A percentile compares a stretch with the other conserved stretches of the same genome.
Conservation (phyloP, 2,888 invertebrate genomes). For the Caenorhabditis sp. region DNA sequence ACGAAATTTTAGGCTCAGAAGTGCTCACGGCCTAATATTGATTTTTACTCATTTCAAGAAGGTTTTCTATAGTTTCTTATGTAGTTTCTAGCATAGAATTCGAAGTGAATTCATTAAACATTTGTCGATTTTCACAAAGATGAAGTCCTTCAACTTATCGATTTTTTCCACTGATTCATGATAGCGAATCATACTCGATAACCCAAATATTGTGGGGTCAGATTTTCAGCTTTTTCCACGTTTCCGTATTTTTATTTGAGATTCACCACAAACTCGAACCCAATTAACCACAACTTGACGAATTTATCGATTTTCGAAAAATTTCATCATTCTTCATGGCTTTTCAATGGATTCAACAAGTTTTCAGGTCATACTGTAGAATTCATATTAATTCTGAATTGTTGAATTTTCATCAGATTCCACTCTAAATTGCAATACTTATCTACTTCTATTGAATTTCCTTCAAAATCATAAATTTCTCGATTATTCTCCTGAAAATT, state of each 20-base stretch:
- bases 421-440: too few species aligned
- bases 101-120: not conserved
- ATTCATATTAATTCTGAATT: too few species aligned
- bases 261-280: too few species aligned
- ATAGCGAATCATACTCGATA: not conserved
- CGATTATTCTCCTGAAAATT: too few species aligned
- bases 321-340: too few species aligned
- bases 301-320: slow-evolving; percentile 11
- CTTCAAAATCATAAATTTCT: too few species aligned
- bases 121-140: not conserved
- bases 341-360: too few species aligned
- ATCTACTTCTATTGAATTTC: too few species aligned
- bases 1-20: slow-evolving; percentile 4
- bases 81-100: not conserved
- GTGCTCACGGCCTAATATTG: slow-evolving; percentile 16
- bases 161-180: not conserved
- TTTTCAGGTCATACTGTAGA: slow-evolving; percentile 13
- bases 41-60: slow-evolving; percentile 12
- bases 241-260: too few species aligned
- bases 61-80: not conserved
- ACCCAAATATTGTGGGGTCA: not conserved
- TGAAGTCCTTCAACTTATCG: not conserved
- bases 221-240: not conserved
- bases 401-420: too few species aligned
- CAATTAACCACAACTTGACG: too few species aligned